Evolutionary conservation across 2,888 invertebrate species (phyloP), one percentile per base, ranked within the genome.

Genomic region (Alviniconcha strummeri): DNA sequence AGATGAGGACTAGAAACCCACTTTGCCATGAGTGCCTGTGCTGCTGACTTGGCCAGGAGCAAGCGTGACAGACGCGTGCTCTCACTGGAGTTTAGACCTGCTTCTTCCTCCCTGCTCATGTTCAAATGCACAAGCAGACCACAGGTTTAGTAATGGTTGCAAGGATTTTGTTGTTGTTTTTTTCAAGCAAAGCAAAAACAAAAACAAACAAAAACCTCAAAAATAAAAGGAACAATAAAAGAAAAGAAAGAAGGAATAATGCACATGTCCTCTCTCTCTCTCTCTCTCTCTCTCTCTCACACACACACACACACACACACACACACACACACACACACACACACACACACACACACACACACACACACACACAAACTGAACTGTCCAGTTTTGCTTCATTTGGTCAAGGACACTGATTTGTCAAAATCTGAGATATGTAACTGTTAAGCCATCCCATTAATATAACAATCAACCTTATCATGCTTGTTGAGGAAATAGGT

Each of bases 21-120:
- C 91, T 91, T 90, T 78, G 90, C 89, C 84, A 91, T 80, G 60
- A 91, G 87, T 19, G 89, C 87, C 82, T 89, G 86, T 7, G 91
- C 91, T 2, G 88, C 89, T 64, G 87, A 87, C 74, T 89, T 84
- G 72, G 91, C 91, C 75, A 90, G 84, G 75, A 88, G 79, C n/a
- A 88, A 82, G 83, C 91, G 84, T 5, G 86, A 83, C 11, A 85
- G 60, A 55, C 81, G 82, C 11, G 77, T 78, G 54, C 81, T 77
- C 19, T 82, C 81, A n/a, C 82, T 55, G 55, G 57, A 17, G 55
- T 76, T 55, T 64, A 74, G 36, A 55, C 55, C 52, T 60, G 19
- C 54, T 72, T 72, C n/a, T 36, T 75, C 80, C 4, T 84, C 64
- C 78, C 81, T 81, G 77, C 71, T 57, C 52, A 7, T 9, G n/a